Base-by-base conservation (phyloP, 2,113 vertebrate genomes). In the Sorex araneus region DNA sequence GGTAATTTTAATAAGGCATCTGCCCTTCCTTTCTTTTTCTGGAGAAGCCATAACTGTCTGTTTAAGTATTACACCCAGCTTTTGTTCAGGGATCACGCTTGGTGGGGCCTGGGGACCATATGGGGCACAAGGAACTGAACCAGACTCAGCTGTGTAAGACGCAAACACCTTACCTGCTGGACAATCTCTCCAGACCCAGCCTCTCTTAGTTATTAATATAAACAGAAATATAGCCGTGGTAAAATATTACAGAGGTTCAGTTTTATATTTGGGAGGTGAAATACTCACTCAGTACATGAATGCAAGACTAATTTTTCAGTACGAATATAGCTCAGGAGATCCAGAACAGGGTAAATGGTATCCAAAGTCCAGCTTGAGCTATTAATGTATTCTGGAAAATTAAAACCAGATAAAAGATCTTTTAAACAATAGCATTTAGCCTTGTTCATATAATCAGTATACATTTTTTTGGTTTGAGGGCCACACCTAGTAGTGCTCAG, bases 321-420 rank as follows among this genome's bases (percentile, higher is more conserved):
- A 91, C 98, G 98, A 89, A 99, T 99, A 94, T 99, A 99, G 94
- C 99, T 99, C 84, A 99, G 96, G 90, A 99, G 98, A 94, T 99
- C 99, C 87, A 99, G 98, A 93, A 99, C 97, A 0, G 98, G 98
- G 73, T 97, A 98, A 67, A 99, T 91, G 11, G 97, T 95, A 83
- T 99, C 99, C 96, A 99, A 95, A 4, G 97, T 99, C 99, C 99
- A 99, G n/a, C 99, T 95, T 78, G 98, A 97, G 92, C 95, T 97
- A 94, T 96, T 97, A 64, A 99, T 98, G 96, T 98, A 97, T 40
- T 99, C 99, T 99, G 97, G 95, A 32, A 90, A 95, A 84, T 81
- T 76, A 64, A 93, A 88, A 96, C 74, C 75, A 91, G 77, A 73
- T 47, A 30, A 50, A 71, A 92, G 82, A 81, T 23, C 78, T 25